Evolutionary conservation across 2,797 vertebrate species (phyloP).

Genomic region (Gymnodraco acuticeps): DNA sequence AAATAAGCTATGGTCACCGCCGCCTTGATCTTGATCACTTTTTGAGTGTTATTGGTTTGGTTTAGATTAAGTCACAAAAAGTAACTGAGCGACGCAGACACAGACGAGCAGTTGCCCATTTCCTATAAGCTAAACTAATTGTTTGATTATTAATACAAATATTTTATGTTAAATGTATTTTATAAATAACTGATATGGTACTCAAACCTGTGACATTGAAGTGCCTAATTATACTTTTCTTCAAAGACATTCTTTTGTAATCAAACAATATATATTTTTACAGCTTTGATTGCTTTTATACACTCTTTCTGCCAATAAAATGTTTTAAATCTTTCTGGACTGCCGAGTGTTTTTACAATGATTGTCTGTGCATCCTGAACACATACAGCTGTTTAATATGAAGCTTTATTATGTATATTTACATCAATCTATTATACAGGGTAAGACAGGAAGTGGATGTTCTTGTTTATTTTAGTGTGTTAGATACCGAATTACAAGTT

Average conservation of each 20-base stretch:
- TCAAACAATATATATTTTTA: not conserved
- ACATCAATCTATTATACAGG: not conserved
- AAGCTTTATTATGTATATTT: not conserved
- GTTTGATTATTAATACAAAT: too few species aligned
- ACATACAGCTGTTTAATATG: not conserved
- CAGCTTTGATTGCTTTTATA: conserved; percentile 8
- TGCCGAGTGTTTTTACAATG: not conserved
- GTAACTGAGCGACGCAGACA: too few species aligned
- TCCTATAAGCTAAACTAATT: too few species aligned
- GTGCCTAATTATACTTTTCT: conserved; percentile 6
- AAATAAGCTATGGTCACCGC: too few species aligned
- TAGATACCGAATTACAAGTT: too few species aligned
- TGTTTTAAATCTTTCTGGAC: conserved; percentile 4
- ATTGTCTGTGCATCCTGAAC: not conserved
- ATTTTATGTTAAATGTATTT: not conserved
- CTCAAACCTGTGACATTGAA: conserved; percentile 6
- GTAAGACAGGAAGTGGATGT: not conserved
- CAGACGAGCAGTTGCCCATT: too few species aligned
- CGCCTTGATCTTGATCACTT: too few species aligned
- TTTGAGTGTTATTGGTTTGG: too few species aligned
- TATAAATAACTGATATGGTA: not conserved
- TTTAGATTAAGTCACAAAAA: too few species aligned
- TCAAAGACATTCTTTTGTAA: not conserved
- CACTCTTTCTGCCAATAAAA: conserved; percentile 12
- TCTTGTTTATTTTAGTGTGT: too few species aligned